These are phyloP conservation scores for Orgyia antiqua DNA, from an alignment of 2,888 invertebrate species.

Conservation along the genomic window DNA sequence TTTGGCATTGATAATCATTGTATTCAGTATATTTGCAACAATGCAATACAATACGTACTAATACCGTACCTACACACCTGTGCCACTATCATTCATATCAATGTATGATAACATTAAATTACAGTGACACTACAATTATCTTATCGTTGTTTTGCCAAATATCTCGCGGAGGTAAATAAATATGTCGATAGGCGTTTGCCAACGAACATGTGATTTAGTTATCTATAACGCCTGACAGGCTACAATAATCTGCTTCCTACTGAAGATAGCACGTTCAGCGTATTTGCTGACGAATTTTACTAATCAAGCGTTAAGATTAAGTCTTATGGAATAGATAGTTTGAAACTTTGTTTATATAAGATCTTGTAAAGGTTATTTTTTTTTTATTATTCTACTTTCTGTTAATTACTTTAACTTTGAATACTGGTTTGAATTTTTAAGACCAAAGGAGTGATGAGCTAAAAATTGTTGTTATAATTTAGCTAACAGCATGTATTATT, in stretches of 20 bases:
- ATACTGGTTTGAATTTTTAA: no score
- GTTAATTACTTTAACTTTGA: no score
- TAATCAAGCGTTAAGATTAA: slow-evolving; percentile 50
- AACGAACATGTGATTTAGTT: slow-evolving; percentile 35
- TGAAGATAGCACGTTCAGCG: slow-evolving; percentile 46
- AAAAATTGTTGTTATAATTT: no score
- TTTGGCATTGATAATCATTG: no score
- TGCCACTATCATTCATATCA: slow-evolving; percentile 10
- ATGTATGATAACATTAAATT: slow-evolving; percentile 10
- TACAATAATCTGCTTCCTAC: slow-evolving; percentile 51
- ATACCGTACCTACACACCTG: slow-evolving; percentile 3
- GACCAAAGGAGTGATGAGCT: no score
- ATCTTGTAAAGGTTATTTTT: no score
- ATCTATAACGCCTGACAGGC: slow-evolving; percentile 47
- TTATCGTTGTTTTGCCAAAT: slow-evolving; percentile 31
- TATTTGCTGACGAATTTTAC: slow-evolving; percentile 45
- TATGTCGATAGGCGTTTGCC: slow-evolving; percentile 33
- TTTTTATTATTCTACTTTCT: no score
- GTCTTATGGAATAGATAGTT: slow-evolving; percentile 20
- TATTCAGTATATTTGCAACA: no score
- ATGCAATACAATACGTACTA: no score
- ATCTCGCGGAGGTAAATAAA: slow-evolving; percentile 28
- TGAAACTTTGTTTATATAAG: slow-evolving; percentile 9
- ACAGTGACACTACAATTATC: slow-evolving; percentile 24
- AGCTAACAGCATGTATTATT: no score